Evolutionary conservation across 2,888 invertebrate species (phyloP).

Genomic region (Melikaiella ostensackeni): DNA sequence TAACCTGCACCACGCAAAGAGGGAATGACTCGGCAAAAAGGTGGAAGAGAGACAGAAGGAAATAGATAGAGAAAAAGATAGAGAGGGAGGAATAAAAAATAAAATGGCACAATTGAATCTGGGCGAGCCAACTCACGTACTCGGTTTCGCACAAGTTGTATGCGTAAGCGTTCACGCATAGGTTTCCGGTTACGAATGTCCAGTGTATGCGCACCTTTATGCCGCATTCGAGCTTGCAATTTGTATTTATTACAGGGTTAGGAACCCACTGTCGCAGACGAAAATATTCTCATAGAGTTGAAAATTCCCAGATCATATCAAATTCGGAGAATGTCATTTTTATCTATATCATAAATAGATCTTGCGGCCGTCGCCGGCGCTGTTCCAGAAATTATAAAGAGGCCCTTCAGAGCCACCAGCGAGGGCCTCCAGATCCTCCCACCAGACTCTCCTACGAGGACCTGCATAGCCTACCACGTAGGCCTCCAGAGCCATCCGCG

Average conservation of each 20-base stretch:
- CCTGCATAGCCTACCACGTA: no score
- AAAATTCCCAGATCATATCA: not conserved
- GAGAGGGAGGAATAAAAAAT: constrained; percentile 22
- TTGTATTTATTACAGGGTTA: constrained; percentile 18
- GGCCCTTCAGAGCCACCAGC: no score
- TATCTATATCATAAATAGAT: no score
- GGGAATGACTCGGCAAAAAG: constrained; percentile 36
- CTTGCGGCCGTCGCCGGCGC: no score
- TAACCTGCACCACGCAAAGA: constrained; percentile 18
- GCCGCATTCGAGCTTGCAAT: constrained; percentile 30
- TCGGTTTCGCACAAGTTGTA: not conserved
- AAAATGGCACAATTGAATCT: constrained; percentile 37
- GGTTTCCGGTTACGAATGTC: constrained; percentile 7
- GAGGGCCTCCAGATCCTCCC: no score
- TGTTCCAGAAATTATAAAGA: no score
- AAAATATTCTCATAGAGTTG: not conserved
- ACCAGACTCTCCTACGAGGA: no score
- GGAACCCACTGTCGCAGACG: not conserved
- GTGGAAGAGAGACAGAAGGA: constrained; percentile 1
- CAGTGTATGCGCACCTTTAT: constrained; percentile 2
- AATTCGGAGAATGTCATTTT: not conserved
- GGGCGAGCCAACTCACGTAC: constrained; percentile 29
- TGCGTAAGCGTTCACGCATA: constrained; percentile 9
- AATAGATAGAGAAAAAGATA: constrained; percentile 8
- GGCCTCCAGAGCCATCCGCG: no score